Conservation (phyloP, 2,888 invertebrate genomes). For the Dolichopus griseipennis region DNA sequence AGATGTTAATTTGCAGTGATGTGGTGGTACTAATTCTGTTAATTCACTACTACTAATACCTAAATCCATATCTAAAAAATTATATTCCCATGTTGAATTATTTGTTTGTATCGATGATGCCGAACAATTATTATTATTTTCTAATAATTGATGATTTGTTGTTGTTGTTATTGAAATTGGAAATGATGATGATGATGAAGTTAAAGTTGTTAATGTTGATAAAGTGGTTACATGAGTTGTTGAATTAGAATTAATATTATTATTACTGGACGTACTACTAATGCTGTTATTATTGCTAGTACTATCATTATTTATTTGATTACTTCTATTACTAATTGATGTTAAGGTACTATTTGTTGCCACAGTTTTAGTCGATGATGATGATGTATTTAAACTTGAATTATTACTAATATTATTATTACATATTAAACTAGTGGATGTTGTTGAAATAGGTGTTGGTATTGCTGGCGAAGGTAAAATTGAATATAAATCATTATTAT, state of each 20-base stretch:
- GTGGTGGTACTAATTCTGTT: conserved; percentile 43
- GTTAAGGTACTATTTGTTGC: conserved; percentile 17
- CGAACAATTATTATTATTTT: conserved; percentile 21
- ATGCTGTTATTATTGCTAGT: not conserved
- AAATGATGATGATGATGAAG: conserved; percentile 37
- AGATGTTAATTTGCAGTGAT: conserved; percentile 48
- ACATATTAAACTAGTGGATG: not conserved
- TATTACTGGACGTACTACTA: not conserved
- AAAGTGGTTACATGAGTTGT: conserved; percentile 9
- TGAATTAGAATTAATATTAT: conserved; percentile 8
- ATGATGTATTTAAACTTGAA: not conserved
- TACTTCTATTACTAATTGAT: conserved; percentile 18
- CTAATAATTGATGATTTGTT: conserved; percentile 30
- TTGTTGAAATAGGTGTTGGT: conserved; percentile 16
- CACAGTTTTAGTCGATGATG: conserved; percentile 16
- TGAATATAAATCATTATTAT: conserved; percentile 64
- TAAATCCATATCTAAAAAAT: conserved; percentile 45
- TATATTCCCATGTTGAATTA: conserved; percentile 40
- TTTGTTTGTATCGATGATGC: conserved; percentile 29
- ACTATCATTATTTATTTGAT: conserved; percentile 4
- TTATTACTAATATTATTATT: not conserved
- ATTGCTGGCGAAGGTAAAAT: conserved; percentile 30
- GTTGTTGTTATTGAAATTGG: conserved; percentile 37
- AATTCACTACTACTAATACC: conserved; percentile 45
- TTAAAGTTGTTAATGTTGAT: conserved; percentile 34